phyloP scores from a whole-genome alignment of 2,797 vertebrate genomes.

The Halcyon badia region DNA sequence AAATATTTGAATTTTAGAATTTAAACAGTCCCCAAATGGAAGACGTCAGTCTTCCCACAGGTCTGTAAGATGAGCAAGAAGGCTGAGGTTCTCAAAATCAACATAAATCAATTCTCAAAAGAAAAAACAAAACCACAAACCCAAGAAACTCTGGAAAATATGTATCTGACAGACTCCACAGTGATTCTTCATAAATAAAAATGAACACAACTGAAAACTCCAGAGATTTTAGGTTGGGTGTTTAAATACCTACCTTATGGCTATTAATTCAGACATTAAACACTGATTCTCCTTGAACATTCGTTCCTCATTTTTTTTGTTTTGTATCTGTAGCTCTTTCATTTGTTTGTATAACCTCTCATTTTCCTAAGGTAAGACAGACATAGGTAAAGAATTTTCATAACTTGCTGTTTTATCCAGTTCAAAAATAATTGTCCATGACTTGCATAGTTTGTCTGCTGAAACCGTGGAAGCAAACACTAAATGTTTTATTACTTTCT shows the following conservation, averaged over 20 bases:
- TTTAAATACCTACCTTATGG: slow-evolving; percentile 84
- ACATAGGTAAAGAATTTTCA: background rate
- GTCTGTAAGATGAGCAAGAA: background rate
- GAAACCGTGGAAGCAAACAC: background rate
- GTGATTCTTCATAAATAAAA: background rate
- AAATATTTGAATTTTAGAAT: background rate
- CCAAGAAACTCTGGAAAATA: background rate
- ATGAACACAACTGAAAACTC: background rate
- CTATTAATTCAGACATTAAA: slow-evolving; percentile 85
- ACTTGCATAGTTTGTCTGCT: background rate
- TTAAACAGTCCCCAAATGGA: background rate
- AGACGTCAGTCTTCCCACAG: background rate
- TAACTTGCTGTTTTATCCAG: background rate
- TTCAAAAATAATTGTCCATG: background rate
- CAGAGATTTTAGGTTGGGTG: background rate
- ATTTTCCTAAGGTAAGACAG: slow-evolving; percentile 88
- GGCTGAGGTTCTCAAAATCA: background rate
- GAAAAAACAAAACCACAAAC: background rate
- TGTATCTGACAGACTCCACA: background rate
- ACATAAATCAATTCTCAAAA: background rate
- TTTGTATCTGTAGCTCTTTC: slow-evolving; percentile 88
- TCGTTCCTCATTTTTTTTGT: slow-evolving; percentile 88
- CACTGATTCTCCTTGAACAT: slow-evolving; percentile 94
- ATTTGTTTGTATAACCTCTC: slow-evolving; percentile 91
- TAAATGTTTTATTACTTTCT: background rate